These are phyloP conservation scores for Euplexia lucipara DNA, from an alignment of 2,888 invertebrate genomes.

Conservation along the genomic window DNA sequence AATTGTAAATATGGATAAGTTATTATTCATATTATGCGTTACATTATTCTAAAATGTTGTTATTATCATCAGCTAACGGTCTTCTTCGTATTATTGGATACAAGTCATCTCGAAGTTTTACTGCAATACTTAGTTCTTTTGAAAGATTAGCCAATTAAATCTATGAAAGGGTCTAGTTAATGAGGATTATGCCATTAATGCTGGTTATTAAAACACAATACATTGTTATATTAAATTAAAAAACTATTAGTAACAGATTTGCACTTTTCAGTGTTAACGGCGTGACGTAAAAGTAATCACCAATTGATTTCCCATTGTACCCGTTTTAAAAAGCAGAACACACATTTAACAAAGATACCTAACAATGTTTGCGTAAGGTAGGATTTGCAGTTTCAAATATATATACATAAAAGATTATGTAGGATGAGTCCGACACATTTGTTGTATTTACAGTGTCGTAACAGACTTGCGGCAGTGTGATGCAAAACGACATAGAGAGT, in stretches of 20 bases:
- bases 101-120: conserved; percentile 28
- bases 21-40: not conserved
- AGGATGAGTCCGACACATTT: too few relatives aligned
- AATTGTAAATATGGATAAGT: not conserved
- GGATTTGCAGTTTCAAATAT: too few relatives aligned
- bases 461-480: too few relatives aligned
- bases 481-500: too few relatives aligned
- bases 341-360: too few relatives aligned
- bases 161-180: not conserved
- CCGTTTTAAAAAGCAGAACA: too few relatives aligned
- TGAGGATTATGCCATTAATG: not conserved
- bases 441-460: too few relatives aligned
- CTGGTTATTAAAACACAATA: not conserved
- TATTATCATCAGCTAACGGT: conserved; percentile 31
- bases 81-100: conserved; percentile 34
- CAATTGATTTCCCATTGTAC: not conserved
- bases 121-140: conserved; percentile 24
- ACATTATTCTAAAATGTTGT: conserved; percentile 23
- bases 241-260: not conserved
- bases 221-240: not conserved
- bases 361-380: too few relatives aligned
- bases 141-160: conserved; percentile 21
- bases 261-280: not conserved
- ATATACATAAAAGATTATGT: too few relatives aligned
- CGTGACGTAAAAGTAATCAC: not conserved